Percentiles rank a stretch among this genome's conserved stretches.
phyloP scores from a whole-genome alignment of 2,797 vertebrate genomes.

The Haliaeetus albicilla region DNA sequence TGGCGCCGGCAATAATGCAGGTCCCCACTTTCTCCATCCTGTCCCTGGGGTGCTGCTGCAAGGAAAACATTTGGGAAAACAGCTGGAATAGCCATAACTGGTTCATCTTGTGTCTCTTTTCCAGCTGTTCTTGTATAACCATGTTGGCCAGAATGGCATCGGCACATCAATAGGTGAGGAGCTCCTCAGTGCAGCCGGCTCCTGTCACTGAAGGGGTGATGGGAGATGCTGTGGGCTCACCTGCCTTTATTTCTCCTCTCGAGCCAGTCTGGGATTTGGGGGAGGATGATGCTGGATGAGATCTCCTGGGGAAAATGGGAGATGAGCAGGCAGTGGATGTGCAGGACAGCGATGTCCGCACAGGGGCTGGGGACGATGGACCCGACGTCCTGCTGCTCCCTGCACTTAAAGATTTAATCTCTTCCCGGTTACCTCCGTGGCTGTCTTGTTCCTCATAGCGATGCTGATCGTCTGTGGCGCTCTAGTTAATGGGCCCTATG shows the following conservation, averaged over 20 bases:
- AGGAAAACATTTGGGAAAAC: background rate
- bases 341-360: accelerated
- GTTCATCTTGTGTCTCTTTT: background rate
- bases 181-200: accelerated
- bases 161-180: slow-evolving; percentile 71
- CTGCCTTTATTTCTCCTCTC: background rate
- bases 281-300: background rate
- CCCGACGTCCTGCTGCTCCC: background rate
- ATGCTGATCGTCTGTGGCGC: slow-evolving; percentile 92
- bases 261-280: background rate
- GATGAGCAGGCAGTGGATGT: accelerated
- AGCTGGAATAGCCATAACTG: background rate
- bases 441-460: slow-evolving; percentile 49
- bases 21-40: background rate
- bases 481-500: slow-evolving; percentile 93
- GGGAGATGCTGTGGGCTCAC: background rate
- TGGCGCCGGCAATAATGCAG: background rate
- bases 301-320: background rate
- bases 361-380: accelerated
- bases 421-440: background rate
- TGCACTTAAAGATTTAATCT: background rate
- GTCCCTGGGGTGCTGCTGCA: background rate
- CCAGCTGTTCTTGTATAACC: slow-evolving; percentile 79
- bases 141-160: slow-evolving; percentile 68
- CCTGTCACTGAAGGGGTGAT: accelerated